Base-by-base conservation (phyloP, 1,140 invertebrate species). In the Plectus sambesii region DNA sequence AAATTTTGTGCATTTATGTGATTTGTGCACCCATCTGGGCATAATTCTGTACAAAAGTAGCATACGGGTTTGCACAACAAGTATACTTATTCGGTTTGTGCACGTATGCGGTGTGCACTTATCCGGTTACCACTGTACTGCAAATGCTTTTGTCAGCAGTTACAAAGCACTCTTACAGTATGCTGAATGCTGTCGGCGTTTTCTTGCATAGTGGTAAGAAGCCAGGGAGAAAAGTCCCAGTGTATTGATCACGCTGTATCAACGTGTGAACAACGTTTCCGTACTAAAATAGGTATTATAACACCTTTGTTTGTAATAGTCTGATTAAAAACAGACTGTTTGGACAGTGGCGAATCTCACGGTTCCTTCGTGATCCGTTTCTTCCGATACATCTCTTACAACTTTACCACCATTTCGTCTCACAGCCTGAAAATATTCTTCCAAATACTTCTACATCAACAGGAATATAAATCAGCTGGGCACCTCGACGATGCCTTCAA, bases 201-300 rank as follows among this genome's bases (percentile, higher is more conserved):
- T n/a, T n/a, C n/a, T n/a, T n/a, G n/a, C n/a, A n/a, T n/a, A n/a
- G n/a, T 15, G 26, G 19, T 3, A 40, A 27, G 37, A 56, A 64
- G 17, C 59, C 61, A 0, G 93, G 93, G 27, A 98, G 70, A 69
- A 97, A 98, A 1, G 78, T 58, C 17, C 90, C 90, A 1, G 75
- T 79, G 68, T 93, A 97, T 20, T 81, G 76, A 2, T 76, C 78
- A 61, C 84, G 77, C 64, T 98, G 89, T n/a, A 97, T 75, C 55
- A 98, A 80, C 0, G 92, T 97, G 64, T 98, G 92, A 0, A 84
- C 83, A 15, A 88, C 92, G 63, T 94, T 87, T 1, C 89, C 90
- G 68, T 89, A 96, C 85, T 51, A 19, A 33, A 51, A 51, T 20
- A 48, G 20, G 27, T 19, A 44, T 19, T 6, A n/a, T 43, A 42